These are phyloP conservation scores for Aplidium turbinatum DNA, from an alignment of 23 tunicate species.

Conservation along the genomic window DNA sequence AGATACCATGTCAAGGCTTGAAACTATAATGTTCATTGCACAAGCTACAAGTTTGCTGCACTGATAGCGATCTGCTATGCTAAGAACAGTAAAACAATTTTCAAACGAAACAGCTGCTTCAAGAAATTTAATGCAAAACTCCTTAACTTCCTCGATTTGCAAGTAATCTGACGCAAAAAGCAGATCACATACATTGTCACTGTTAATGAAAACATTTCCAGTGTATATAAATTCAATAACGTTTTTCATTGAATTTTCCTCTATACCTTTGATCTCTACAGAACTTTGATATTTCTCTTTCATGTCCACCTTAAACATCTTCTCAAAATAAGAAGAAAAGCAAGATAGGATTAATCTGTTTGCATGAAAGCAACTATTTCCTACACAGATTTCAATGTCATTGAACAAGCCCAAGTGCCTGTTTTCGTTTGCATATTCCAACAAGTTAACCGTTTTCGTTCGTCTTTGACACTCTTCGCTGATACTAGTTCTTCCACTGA, in stretches of 20 bases:
- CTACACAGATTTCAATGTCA: slow-evolving; percentile 15
- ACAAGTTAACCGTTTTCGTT: no score
- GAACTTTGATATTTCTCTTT: slow-evolving; percentile 4
- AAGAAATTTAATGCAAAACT: slow-evolving; percentile 12
- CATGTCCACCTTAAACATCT: slow-evolving; percentile 1
- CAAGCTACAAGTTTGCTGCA: neutral
- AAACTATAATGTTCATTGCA: neutral
- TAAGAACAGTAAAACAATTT: neutral
- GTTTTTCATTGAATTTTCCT: neutral
- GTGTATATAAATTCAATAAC: slow-evolving; percentile 21
- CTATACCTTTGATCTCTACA: neutral
- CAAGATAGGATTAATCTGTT: slow-evolving; percentile 23
- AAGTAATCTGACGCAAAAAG: slow-evolving; percentile 5
- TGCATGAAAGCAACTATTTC: slow-evolving; percentile 2
- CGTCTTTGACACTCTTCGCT: no score
- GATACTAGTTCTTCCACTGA: no score
- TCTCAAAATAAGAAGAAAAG: slow-evolving; percentile 12
- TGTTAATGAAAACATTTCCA: slow-evolving; percentile 2
- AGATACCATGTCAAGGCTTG: neutral
- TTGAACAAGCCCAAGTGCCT: slow-evolving; percentile 8
- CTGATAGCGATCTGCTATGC: neutral
- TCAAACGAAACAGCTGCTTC: neutral
- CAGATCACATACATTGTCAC: neutral
- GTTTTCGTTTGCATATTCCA: slow-evolving; percentile 16
- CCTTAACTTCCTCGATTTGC: neutral